Evolutionary conservation across 2,888 invertebrate species (phyloP).

Genomic region (Dinocampus coccinellae): DNA sequence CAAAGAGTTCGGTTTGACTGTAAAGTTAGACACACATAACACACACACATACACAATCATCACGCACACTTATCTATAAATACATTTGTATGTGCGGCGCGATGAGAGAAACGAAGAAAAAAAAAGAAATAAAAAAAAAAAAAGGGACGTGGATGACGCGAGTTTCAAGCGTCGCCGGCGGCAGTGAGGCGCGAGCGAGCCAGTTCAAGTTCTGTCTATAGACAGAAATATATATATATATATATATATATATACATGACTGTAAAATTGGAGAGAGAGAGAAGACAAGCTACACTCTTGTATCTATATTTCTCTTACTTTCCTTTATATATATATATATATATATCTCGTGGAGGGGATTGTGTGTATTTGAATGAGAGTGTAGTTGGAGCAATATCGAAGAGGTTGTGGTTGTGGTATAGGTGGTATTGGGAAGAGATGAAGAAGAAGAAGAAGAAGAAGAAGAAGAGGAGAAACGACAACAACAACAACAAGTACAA

Average conservation of each 20-base stretch:
- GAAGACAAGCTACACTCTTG: too few species aligned
- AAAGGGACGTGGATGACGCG: constrained; percentile 19
- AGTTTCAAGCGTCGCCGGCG: constrained; percentile 25
- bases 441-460: too few species aligned
- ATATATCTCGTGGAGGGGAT: too few species aligned
- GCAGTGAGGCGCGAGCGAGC: constrained; percentile 27
- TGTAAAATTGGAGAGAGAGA: too few species aligned
- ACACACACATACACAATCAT: constrained; percentile 4
- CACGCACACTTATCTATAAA: constrained; percentile 3
- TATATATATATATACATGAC: not conserved
- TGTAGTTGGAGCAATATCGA: too few species aligned
- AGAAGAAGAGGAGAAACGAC: too few species aligned
- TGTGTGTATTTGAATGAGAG: too few species aligned
- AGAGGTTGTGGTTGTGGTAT: too few species aligned
- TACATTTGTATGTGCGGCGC: constrained; percentile 8
- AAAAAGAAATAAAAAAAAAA: not conserved
- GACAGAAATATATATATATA: constrained; percentile 9
- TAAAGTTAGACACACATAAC: not conserved
- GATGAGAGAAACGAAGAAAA: constrained; percentile 4
- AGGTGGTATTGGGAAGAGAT: too few species aligned
- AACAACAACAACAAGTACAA: too few species aligned
- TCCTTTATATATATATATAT: too few species aligned
- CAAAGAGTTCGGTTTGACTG: constrained; percentile 33
- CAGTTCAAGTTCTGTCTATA: not conserved
- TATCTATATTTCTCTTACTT: too few species aligned